phyloP scores from a whole-genome alignment of 1,140 invertebrate genomes.

The Drosophila ironensis region DNA sequence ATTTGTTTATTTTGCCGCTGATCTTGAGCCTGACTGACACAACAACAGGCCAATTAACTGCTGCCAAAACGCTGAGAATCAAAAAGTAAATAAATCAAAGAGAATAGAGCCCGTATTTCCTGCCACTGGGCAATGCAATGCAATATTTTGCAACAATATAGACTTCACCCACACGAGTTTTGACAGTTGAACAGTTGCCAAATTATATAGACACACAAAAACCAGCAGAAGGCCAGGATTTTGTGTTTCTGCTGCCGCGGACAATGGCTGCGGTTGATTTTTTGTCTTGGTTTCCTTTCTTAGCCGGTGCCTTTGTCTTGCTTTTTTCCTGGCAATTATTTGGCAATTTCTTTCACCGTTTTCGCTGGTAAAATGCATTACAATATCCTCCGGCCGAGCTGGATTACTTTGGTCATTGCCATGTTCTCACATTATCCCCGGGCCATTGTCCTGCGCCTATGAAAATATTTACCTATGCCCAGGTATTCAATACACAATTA shows the following conservation, averaged over 20 bases:
- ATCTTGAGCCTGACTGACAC: slow-evolving; percentile 58
- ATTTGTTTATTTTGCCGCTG: slow-evolving; percentile 61
- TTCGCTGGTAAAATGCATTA: slow-evolving; percentile 43
- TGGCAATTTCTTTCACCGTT: slow-evolving; percentile 64
- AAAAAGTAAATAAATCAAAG: slow-evolving; percentile 75
- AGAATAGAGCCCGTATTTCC: slow-evolving; percentile 53
- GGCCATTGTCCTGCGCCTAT: slow-evolving; percentile 53
- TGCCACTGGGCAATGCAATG: slow-evolving; percentile 32
- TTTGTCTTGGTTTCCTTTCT: slow-evolving; percentile 55
- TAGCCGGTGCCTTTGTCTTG: slow-evolving; percentile 11
- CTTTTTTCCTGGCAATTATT: slow-evolving; percentile 63
- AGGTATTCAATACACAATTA: slow-evolving; percentile 66
- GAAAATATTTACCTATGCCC: slow-evolving; percentile 74
- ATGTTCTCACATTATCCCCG: slow-evolving; percentile 61
- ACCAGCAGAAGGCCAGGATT: slow-evolving; percentile 22
- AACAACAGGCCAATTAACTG: slow-evolving; percentile 71
- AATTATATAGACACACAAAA: background rate
- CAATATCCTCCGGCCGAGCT: slow-evolving; percentile 17
- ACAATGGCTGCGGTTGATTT: slow-evolving; percentile 75
- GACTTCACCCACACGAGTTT: slow-evolving; percentile 52
- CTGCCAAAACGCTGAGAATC: slow-evolving; percentile 51
- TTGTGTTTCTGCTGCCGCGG: slow-evolving; percentile 24
- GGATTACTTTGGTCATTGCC: slow-evolving; percentile 80
- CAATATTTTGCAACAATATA: slow-evolving; percentile 50
- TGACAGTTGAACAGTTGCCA: slow-evolving; percentile 55